Conservation (phyloP, 2,113 vertebrate species). For the Salvelinus fontinalis region DNA sequence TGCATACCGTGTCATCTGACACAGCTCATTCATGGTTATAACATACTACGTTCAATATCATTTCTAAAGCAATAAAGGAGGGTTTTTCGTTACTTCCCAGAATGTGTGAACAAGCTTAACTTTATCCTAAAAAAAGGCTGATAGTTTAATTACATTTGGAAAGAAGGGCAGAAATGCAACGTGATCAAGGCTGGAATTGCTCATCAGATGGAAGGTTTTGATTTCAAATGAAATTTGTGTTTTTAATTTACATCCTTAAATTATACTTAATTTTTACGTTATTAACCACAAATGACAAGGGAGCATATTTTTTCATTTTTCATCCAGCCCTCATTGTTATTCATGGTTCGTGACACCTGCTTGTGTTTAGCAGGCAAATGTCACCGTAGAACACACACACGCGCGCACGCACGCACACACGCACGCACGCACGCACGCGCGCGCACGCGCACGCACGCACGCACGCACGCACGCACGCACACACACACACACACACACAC, state of each 20-base stretch:
- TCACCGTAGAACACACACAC: conserved; percentile 53
- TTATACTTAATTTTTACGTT: conserved; percentile 41
- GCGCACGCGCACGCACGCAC: too few relatives aligned
- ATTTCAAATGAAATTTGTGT: conserved; percentile 70
- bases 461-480: conserved; percentile 7
- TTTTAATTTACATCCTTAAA: conserved; percentile 68
- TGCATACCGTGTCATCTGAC: conserved; percentile 47
- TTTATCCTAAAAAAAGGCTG: conserved; percentile 73
- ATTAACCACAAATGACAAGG: conserved; percentile 43
- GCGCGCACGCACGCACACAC: too few relatives aligned
- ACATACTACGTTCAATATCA: conserved; percentile 70
- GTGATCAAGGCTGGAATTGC: conserved; percentile 40
- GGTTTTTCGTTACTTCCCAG: conserved; percentile 49
- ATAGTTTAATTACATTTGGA: conserved; percentile 73
- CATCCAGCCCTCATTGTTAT: conserved; percentile 49
- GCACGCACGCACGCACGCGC: too few relatives aligned
- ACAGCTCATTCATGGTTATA: conserved; percentile 40
- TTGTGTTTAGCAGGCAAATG: conserved; percentile 68
- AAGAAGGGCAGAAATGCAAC: neutral
- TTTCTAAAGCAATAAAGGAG: conserved; percentile 67
- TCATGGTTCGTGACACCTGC: conserved; percentile 59
- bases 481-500: too few relatives aligned
- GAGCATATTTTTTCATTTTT: conserved; percentile 54
- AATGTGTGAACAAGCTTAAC: conserved; percentile 74
- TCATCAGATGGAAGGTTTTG: conserved; percentile 58